Evolutionary conservation across 2,797 vertebrate species (phyloP), one percentile per base, ranked within the genome.

Genomic region (Gadopsis marmoratus): DNA sequence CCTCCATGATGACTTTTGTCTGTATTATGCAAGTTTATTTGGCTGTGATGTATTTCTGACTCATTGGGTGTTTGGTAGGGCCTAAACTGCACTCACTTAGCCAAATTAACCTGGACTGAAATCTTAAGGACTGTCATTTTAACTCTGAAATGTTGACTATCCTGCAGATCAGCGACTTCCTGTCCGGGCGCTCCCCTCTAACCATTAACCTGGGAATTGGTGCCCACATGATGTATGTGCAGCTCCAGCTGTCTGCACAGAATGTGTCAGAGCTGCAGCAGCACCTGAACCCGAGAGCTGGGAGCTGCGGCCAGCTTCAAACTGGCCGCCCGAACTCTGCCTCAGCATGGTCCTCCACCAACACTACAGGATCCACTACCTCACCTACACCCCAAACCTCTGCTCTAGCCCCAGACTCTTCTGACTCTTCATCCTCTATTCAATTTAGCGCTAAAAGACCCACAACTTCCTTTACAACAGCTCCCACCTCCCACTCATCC

Each of bases 211-310:
- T 99, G 59, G 96, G 97, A 0, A 94, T 97, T 1, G 97, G 97
- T 0, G 96, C 97, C 88, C 97, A 98, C 64, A 95, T 97, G 94
- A 98, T 99, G 97, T 97, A 97, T 33, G 96, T 99, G 71, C 97
- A 99, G 91, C 97, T 99, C 31, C 97, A 99, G 90, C 86, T 99
- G 58, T 96, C 97, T 0, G 95, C 96, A 0, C 97, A 97, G 86
- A 96, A 97, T 10, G 87, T 93, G 6, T 87, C 1, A 67, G 91
- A 50, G 59, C 95, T 96, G 21, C 83, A 78, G 7, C 93, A 1
- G 48, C 92, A 74, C n/a, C 62, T 1, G 51, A 78, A 80, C 54
- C 35, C 65, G 0, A 78, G 35, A 66, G 29, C 65, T 16, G 47
- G 12, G 31, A 69, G 69, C 53, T 70, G 72, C 43, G 43, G 65